Base-by-base conservation (phyloP, 2,888 invertebrate genomes). In the Psylliodes chrysocephalus region DNA sequence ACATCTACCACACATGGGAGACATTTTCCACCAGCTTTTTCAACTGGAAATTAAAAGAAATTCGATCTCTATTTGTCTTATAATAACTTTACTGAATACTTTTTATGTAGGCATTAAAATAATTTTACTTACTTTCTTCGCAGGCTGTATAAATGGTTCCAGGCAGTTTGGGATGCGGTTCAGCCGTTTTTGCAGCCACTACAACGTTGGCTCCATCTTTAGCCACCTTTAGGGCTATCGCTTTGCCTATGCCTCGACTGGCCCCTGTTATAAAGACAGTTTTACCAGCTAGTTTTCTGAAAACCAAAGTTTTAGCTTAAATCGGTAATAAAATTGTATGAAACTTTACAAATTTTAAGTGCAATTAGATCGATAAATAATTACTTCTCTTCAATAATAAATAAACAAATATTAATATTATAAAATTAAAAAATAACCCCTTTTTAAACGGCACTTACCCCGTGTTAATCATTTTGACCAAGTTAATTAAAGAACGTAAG, bases 231-330 rank as follows among this genome's bases (percentile, higher is more conserved):
- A 97, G 79, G 2, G 96, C 98, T 73, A 98, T 97, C 12, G 92
- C 92, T 83, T 96, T 94, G 0, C 98, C 98, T 77, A 98, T 98
- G 22, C 98, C 98, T 73, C 98, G 87, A 56, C 96, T 96, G 12
- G 95, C 98, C 44, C 98, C 98, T 22, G 97, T 96, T 70, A 98
- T 94, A 77, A 98, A 96, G 59, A 96, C 84, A 1, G 98, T 98
- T 71, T 91, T 90, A 1, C 97, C 97, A 69, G 94, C 94, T 70
- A 93, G 84, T 82, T 89, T 90, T 57, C 91, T 90, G 71, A 56
- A 72, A 64, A 60, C 14, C 12, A 12, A 10, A 10, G 30, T 30
- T 30, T 30, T 30, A 22, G 6, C 22, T 4, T 2, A 22, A 22
- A 4, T 22, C 2, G 6, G 22, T 22, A 22, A 22, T 2, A 4